Conservation (phyloP, 2,113 vertebrate genomes). For the Labeo catla region DNA sequence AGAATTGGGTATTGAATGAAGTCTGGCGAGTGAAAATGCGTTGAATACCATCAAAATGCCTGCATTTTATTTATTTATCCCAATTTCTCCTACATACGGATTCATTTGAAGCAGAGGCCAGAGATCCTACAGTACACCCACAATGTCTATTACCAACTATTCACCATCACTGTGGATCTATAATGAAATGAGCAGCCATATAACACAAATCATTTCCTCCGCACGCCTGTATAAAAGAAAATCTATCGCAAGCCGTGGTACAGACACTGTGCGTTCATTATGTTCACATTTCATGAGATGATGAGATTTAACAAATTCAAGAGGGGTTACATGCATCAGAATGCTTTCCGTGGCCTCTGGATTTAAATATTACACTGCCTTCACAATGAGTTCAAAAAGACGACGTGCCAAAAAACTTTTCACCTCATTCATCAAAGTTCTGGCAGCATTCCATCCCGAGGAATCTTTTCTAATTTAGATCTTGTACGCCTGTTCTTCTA, state of each 20-base stretch:
- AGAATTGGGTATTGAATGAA: neutral
- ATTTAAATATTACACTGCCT: neutral
- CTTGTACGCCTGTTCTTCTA: neutral
- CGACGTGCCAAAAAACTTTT: neutral
- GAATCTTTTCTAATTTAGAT: neutral
- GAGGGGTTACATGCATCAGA: neutral
- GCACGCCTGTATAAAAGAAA: neutral
- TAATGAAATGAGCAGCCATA: slow-evolving; percentile 16
- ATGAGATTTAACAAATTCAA: neutral
- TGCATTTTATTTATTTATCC: neutral
- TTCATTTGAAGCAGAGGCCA: neutral
- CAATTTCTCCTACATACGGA: neutral
- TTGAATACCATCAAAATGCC: neutral
- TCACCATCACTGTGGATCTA: neutral
- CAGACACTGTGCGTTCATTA: neutral
- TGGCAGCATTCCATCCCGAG: neutral
- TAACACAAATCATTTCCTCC: neutral
- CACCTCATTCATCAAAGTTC: slow-evolving; percentile 8
- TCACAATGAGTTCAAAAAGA: neutral
- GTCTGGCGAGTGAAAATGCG: neutral
- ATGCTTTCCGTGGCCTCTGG: neutral
- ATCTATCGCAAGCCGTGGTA: neutral
- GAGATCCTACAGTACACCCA: neutral
- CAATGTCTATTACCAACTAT: neutral
- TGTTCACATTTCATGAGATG: neutral